Evolutionary conservation across 1,140 invertebrate genomes (phyloP), one percentile per base, ranked within the genome.

Genomic region (Psix sp.): DNA sequence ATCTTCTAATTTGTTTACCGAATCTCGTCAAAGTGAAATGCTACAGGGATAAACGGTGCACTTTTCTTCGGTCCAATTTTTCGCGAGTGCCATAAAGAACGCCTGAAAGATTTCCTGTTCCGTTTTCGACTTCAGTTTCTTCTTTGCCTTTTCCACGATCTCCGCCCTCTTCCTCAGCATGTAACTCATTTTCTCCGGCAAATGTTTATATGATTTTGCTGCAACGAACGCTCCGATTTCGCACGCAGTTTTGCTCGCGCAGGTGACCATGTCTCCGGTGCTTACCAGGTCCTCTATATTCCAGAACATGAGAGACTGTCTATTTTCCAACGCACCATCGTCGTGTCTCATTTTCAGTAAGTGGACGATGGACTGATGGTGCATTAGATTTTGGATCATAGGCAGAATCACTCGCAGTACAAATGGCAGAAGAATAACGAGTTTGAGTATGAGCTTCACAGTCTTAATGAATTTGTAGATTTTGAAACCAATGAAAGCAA

Each of bases 391-490:
- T 9, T 71, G 60, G 2, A 82, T 48, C 0, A 48, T 62, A 2
- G 80, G 80, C 13, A 72, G 43, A 3, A 80, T 39, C 0, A 80
- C 33, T 7, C 77, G 36, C 5, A 77, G 26, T 4, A 82, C 33
- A n/a, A 82, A 76, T 5, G 80, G 80, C 18, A 82, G 3, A 1
- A 82, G 15, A 5, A 82, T 74, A 7, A 76, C 71, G 7, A 82
- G 13, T 36, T 82, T 82, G 0, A 80, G 21, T 3, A 77, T 33
- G 1, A 82, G 26, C 38, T 80, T 82, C 1, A 80, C 36, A 0
- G 73, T 21, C 43, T 77, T 76, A 15, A 82, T 56, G 42, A 82
- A 76, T 57, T 80, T 82, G 35, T 80, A 68, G n/a, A 82, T 39
- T 39, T 78, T 80, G 6, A 82, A 59, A 0, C 66, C 73, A 0